Base-by-base conservation (phyloP, 2,888 invertebrate species). In the Trichacis sp. region DNA sequence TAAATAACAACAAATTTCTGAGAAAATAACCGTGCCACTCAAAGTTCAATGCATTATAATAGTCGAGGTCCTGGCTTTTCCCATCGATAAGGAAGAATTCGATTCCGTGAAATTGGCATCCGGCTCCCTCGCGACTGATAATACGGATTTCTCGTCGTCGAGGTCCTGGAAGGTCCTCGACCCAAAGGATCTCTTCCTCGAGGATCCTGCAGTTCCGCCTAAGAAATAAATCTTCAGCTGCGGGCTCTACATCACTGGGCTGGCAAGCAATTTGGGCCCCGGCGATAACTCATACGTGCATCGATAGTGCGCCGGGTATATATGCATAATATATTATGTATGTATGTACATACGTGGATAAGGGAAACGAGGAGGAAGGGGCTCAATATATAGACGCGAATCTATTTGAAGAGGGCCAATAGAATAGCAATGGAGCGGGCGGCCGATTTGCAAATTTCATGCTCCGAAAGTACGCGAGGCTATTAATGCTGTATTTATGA, bases 231-330 rank as follows among this genome's bases (percentile, higher is more conserved):
- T 81, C 79, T 81, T 80, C 74, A 73, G 75, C 73, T 77, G 73
- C 72, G 73, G 76, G 82, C 81, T 82, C 77, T 82, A 81, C 79
- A 82, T 82, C 82, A 82, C 81, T 73, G 77, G 33, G 80, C 81
- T 82, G 81, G 82, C 82, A 82, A 82, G 81, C 79, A 82, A 82
- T 82, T 82, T 82, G 78, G 82, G 80, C 77, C 78, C 76, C 71
- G 77, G 73, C 80, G 82, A 82, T 82, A 82, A 82, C 80, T 82
- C 82, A 82, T 82, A 82, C 82, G 78, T 77, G 79, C 81, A 81
- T 82, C 82, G 81, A 82, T 82, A 81, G 78, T 73, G 72, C 74
- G 69, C 57, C 54, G 43, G 54, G 69, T 72, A 71, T 72, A 71
- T 73, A 72, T 71, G 72, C 74, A 71, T 73, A 72, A 73, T 75